Evolutionary conservation across 2,113 vertebrate genomes (phyloP).

Genomic region (Poecilia latipinna): DNA sequence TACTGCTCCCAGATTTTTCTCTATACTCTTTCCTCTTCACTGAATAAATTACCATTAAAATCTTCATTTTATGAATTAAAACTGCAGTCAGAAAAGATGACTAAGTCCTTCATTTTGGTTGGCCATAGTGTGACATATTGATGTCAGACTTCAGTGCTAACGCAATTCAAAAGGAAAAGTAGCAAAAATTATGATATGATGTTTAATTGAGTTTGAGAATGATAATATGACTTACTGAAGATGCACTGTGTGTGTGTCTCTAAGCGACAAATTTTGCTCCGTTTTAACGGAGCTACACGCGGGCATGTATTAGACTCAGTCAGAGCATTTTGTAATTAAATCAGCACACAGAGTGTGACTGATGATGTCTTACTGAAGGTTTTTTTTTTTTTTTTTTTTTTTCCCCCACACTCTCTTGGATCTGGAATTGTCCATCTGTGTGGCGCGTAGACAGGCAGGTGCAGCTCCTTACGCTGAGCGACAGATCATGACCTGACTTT

Average conservation of each 20-base stretch:
- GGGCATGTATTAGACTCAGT: no score
- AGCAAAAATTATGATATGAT: not conserved
- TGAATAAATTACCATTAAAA: no score
- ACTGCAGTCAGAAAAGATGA: no score
- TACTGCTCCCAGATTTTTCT: no score
- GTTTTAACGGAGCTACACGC: no score
- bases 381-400: no score
- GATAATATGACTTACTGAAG: not conserved
- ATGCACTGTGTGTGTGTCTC: not conserved
- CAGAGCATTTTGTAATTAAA: no score
- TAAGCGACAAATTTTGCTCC: not conserved
- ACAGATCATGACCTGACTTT: slow-evolving; percentile 29
- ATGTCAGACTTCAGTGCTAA: not conserved
- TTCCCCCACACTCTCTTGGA: not conserved
- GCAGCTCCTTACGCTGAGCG: slow-evolving; percentile 11
- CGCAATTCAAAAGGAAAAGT: not conserved
- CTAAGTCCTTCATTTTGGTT: no score
- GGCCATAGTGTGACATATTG: not conserved
- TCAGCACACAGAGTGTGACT: not conserved
- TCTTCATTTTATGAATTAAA: no score
- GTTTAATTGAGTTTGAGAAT: no score
- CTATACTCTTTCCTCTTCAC: no score
- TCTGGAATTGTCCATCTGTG: slow-evolving; percentile 7
- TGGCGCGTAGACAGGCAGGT: not conserved
- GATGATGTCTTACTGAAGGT: not conserved